Evolutionary conservation across 2,888 invertebrate genomes (phyloP).

Genomic region (Callimorpha dominula): DNA sequence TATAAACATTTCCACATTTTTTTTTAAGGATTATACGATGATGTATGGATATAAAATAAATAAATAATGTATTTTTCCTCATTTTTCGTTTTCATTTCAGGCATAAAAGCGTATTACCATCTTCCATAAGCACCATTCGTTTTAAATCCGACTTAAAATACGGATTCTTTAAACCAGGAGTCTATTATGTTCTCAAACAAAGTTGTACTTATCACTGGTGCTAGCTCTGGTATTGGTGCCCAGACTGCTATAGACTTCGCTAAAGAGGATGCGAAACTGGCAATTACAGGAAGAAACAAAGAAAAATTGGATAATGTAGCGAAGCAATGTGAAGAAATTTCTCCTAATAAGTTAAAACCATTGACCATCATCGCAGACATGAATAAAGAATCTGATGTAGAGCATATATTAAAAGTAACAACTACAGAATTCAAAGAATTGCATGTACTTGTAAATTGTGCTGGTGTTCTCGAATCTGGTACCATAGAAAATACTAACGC

Average conservation of each 20-base stretch:
- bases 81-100: no score
- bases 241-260: slow-evolving; percentile 90
- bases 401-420: slow-evolving; percentile 89
- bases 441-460: slow-evolving; percentile 94
- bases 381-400: slow-evolving; percentile 89
- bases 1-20: no score
- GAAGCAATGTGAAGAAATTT: slow-evolving; percentile 81
- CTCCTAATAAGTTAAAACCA: slow-evolving; percentile 76
- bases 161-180: slow-evolving; percentile 56
- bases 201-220: slow-evolving; percentile 89
- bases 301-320: slow-evolving; percentile 89
- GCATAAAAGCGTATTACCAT: no score
- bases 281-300: slow-evolving; percentile 90
- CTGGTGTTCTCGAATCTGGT: slow-evolving; percentile 93
- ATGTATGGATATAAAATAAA: no score
- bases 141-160: not conserved
- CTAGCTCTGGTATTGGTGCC: slow-evolving; percentile 92
- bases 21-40: no score
- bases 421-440: slow-evolving; percentile 89
- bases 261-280: slow-evolving; percentile 88
- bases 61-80: no score
- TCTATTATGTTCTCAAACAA: slow-evolving; percentile 82
- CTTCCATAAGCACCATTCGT: no score
- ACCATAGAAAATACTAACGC: slow-evolving; percentile 93
- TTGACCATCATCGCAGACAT: slow-evolving; percentile 88